A percentile compares a stretch with the other conserved stretches of the same genome.
phyloP scores from a whole-genome alignment of 2,797 vertebrate genomes.

The Poecilia picta region DNA sequence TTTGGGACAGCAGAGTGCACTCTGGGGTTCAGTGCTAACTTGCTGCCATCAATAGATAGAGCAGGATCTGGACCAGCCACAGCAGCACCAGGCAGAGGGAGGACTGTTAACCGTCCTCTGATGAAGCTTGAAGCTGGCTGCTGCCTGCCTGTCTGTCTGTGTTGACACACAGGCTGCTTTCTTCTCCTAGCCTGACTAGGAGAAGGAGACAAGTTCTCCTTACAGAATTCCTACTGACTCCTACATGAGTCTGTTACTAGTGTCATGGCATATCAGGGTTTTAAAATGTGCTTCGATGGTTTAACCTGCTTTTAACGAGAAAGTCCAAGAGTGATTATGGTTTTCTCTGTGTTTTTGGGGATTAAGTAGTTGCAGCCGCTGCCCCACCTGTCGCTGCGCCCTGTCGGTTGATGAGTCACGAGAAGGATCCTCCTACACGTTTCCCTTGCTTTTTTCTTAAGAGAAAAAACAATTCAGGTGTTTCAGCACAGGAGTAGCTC shows the following conservation, averaged over 20 bases:
- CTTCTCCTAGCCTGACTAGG: constrained; percentile 35
- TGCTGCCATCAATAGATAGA: constrained; percentile 64
- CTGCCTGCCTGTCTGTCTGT: constrained; percentile 48
- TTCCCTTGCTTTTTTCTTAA: not conserved
- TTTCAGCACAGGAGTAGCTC: not conserved
- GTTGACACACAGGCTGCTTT: constrained; percentile 24
- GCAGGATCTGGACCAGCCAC: constrained; percentile 53
- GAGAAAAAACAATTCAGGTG: not conserved
- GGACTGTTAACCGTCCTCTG: constrained; percentile 44
- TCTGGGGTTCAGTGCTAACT: constrained; percentile 62
- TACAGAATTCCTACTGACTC: not conserved
- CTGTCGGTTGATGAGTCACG: not conserved
- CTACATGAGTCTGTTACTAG: not conserved
- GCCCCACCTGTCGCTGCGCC: not conserved
- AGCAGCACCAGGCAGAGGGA: constrained; percentile 51
- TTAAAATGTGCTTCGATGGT: not conserved
- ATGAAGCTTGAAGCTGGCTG: constrained; percentile 56
- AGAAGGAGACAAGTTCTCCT: constrained; percentile 36
- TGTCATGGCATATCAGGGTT: not conserved
- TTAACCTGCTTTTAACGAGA: not conserved
- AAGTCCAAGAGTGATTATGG: not conserved
- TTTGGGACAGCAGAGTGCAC: constrained; percentile 56
- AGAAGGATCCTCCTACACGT: not conserved
- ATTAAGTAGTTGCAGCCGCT: not conserved
- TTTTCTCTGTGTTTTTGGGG: not conserved